Conservation (phyloP, 2,113 vertebrate species). For the Leptocoma aspasia region DNA sequence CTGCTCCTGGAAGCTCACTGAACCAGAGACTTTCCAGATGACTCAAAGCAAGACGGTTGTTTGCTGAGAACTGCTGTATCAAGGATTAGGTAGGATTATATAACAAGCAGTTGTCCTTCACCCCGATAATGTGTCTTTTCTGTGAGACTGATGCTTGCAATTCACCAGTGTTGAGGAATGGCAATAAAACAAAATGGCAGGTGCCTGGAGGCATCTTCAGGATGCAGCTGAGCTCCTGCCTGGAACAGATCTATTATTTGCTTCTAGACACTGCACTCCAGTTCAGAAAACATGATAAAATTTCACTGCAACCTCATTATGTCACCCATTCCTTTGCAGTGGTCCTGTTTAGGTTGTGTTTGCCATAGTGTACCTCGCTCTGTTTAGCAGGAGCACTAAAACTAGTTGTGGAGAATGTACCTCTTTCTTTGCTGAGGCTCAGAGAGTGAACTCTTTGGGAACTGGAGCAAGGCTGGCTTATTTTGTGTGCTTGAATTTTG, state of each 20-base stretch:
- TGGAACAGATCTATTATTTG: not conserved
- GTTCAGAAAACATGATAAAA: not conserved
- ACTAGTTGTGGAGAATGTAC: not conserved
- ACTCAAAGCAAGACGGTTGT: not conserved
- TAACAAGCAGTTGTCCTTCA: slow-evolving; percentile 18
- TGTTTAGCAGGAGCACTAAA: not conserved
- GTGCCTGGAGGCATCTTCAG: not conserved
- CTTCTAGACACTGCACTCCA: not conserved
- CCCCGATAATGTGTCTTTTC: not conserved
- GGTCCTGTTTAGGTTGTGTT: not conserved
- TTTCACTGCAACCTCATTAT: not conserved
- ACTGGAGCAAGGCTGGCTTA: not conserved
- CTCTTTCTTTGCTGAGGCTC: not conserved
- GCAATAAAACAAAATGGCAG: not conserved
- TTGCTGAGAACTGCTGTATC: slow-evolving; percentile 8
- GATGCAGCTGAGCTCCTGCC: not conserved
- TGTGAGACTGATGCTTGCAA: not conserved
- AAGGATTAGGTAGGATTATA: slow-evolving; percentile 25
- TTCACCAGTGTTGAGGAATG: not conserved
- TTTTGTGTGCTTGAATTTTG: not conserved
- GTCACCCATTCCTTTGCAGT: not conserved
- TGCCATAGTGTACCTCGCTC: rapidly evolving
- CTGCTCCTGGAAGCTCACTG: slow-evolving; percentile 54
- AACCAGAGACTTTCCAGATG: slow-evolving; percentile 37
- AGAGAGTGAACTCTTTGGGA: not conserved